Percentiles rank a stretch among this genome's conserved stretches.
Conservation (phyloP, 2,888 invertebrate genomes). For the Uropetala carovei region DNA sequence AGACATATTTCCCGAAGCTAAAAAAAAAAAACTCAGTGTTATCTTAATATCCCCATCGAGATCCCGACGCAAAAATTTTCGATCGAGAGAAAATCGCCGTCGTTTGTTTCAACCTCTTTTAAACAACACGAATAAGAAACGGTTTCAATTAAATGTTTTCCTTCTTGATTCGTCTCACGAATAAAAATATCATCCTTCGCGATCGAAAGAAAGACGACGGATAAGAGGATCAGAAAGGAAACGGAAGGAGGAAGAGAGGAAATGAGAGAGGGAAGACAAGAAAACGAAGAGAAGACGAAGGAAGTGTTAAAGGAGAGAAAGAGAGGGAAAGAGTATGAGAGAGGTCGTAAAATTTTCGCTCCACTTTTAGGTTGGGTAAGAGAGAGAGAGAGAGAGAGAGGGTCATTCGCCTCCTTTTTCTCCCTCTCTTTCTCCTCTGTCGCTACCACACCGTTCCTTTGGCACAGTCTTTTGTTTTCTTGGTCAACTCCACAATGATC, state of each 20-base stretch:
- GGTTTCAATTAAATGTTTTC: too few species aligned
- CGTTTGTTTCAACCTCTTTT: too few species aligned
- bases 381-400: too few species aligned
- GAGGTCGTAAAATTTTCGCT: conserved; percentile 4
- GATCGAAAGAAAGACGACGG: too few species aligned
- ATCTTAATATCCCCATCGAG: too few species aligned
- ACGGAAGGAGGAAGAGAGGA: not conserved
- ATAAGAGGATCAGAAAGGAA: not conserved
- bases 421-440: not conserved
- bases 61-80: too few species aligned
- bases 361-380: conserved; percentile 15
- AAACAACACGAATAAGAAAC: too few species aligned
- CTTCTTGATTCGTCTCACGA: too few species aligned
- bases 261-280: not conserved
- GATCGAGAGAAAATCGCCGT: too few species aligned
- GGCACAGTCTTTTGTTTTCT: conserved; percentile 49
- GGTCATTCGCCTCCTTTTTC: not conserved
- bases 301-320: not conserved
- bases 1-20: too few species aligned
- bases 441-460: not conserved
- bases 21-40: too few species aligned
- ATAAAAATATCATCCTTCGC: too few species aligned
- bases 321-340: not conserved
- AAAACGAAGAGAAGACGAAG: not conserved
- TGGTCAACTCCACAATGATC: conserved; percentile 22